Percentiles rank a stretch among this genome's conserved stretches.
Evolutionary conservation across 2,797 vertebrate species (phyloP).

Genomic region (Gephyroberyx darwinii): DNA sequence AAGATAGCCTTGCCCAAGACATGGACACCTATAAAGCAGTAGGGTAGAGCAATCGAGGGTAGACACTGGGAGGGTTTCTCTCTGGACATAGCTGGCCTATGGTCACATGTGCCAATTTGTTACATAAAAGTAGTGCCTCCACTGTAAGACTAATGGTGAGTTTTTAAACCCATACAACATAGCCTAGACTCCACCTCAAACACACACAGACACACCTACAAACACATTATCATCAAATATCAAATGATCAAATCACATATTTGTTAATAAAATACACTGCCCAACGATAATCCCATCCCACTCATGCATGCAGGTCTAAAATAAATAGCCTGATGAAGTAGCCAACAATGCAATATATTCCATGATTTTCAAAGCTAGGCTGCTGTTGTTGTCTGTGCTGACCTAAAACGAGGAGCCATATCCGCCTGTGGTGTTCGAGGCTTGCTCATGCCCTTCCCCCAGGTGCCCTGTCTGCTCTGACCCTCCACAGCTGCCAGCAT

Average conservation of each 20-base stretch:
- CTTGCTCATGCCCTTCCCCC: conserved; percentile 14
- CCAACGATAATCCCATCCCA: conserved; percentile 29
- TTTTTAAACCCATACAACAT: conserved; percentile 24
- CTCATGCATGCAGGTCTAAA: conserved; percentile 26
- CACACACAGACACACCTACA: too few relatives aligned
- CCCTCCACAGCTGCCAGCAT: conserved; percentile 37
- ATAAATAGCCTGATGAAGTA: conserved; percentile 26
- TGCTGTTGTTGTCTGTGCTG: conserved; percentile 11
- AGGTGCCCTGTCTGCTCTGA: conserved; percentile 25
- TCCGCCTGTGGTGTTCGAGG: conserved; percentile 3
- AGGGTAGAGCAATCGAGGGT: too few relatives aligned
- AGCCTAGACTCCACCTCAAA: too few relatives aligned
- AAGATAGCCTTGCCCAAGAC: too few relatives aligned
- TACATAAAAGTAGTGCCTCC: too few relatives aligned
- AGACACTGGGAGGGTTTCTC: too few relatives aligned
- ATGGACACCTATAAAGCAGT: too few relatives aligned
- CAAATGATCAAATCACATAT: conserved; percentile 21
- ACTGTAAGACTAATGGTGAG: conserved; percentile 29
- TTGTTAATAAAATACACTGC: conserved; percentile 48
- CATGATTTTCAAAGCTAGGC: conserved; percentile 46
- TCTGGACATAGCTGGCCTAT: too few relatives aligned
- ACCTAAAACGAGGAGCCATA: background rate
- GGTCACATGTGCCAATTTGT: too few relatives aligned
- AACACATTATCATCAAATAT: background rate
- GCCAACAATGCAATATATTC: conserved; percentile 26